These are phyloP conservation scores for Agonopterix alstromeriana DNA, from an alignment of 2,888 invertebrate species.

Conservation along the genomic window DNA sequence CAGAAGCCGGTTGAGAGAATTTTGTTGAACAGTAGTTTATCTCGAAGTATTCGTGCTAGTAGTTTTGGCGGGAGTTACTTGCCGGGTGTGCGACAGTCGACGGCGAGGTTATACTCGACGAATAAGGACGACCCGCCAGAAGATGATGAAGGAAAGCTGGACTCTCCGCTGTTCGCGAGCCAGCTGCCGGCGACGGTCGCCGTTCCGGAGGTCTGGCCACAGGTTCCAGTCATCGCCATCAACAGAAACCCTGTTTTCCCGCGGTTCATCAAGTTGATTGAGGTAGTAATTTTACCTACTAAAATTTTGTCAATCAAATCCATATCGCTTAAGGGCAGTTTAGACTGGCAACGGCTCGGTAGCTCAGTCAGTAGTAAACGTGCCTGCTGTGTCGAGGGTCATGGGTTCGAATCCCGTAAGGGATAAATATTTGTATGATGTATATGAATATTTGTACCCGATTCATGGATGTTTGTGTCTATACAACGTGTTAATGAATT, in stretches of 20 bases:
- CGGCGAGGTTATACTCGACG: slow-evolving; percentile 44
- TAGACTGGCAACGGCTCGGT: too few relatives aligned
- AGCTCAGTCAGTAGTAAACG: too few relatives aligned
- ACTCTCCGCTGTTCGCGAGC: slow-evolving; percentile 64
- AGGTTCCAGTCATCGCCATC: slow-evolving; percentile 96
- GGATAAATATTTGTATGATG: too few relatives aligned
- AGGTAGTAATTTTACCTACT: slow-evolving; percentile 72
- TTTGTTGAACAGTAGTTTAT: slow-evolving; percentile 26
- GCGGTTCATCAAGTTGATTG: slow-evolving; percentile 97
- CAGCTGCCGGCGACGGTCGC: slow-evolving; percentile 91
- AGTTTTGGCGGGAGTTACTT: slow-evolving; percentile 26
- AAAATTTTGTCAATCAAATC: too few relatives aligned
- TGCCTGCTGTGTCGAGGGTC: too few relatives aligned
- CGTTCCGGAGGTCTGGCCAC: slow-evolving; percentile 97
- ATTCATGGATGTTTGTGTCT: too few relatives aligned
- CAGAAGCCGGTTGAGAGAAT: slow-evolving; percentile 38
- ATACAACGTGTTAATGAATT: too few relatives aligned
- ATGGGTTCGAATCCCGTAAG: too few relatives aligned
- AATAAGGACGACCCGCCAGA: slow-evolving; percentile 57
- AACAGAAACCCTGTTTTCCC: slow-evolving; percentile 98
- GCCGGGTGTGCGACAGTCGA: slow-evolving; percentile 16
- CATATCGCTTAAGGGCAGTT: too few relatives aligned
- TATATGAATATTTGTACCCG: too few relatives aligned
- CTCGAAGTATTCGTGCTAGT: slow-evolving; percentile 26
- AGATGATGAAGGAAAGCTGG: slow-evolving; percentile 55